phyloP scores from a whole-genome alignment of 1,140 invertebrate genomes.

The Leptestheria dahalacensis region DNA sequence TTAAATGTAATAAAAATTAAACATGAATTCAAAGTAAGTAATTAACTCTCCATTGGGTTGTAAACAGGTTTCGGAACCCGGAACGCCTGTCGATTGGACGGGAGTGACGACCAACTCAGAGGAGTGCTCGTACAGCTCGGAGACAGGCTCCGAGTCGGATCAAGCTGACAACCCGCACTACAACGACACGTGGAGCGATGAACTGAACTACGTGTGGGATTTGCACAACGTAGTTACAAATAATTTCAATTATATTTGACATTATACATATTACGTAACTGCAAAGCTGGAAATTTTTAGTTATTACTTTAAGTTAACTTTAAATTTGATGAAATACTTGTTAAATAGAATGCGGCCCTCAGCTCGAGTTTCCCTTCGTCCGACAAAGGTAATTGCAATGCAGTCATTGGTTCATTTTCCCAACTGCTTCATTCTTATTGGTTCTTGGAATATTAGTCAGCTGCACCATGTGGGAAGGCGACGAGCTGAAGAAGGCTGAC shows the following conservation, averaged over 20 bases:
- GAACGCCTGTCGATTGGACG: constrained; percentile 50
- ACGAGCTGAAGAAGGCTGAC: constrained; percentile 78
- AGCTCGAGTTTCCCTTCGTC: constrained; percentile 9
- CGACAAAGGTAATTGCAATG: constrained; percentile 17
- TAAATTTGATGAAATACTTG: no score
- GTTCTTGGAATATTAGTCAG: constrained; percentile 53
- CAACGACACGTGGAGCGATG: constrained; percentile 33
- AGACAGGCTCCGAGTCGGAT: constrained; percentile 24
- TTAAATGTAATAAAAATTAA: neutral
- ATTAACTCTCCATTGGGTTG: neutral
- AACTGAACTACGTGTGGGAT: constrained; percentile 51
- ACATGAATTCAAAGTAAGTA: neutral
- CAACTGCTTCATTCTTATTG: constrained; percentile 16
- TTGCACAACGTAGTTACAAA: constrained; percentile 40
- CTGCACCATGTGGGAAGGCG: constrained; percentile 83
- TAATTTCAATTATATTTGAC: neutral
- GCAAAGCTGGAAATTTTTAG: no score
- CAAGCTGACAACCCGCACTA: constrained; percentile 13
- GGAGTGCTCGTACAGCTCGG: constrained; percentile 54
- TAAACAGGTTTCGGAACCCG: constrained; percentile 3
- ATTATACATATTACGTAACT: constrained; percentile 5
- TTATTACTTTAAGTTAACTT: no score
- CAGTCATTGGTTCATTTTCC: constrained; percentile 15
- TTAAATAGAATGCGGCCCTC: neutral
- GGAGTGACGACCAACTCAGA: constrained; percentile 70